These are phyloP conservation scores for Thecophora atra DNA, from an alignment of 2,888 invertebrate genomes.

Conservation along the genomic window DNA sequence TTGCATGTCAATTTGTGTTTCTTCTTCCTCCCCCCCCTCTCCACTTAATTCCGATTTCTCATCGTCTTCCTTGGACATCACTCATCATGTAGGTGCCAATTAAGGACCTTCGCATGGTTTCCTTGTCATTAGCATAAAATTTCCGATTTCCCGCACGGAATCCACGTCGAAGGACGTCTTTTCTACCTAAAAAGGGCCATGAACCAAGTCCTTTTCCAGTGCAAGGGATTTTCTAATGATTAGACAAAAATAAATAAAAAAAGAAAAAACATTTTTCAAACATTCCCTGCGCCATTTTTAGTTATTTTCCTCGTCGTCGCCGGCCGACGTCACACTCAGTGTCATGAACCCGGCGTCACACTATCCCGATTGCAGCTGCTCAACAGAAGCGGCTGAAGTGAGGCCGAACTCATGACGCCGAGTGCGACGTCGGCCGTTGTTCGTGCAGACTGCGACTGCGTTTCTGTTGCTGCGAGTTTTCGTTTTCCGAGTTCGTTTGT, in stretches of 20 bases:
- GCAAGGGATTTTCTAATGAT: conserved; percentile 7
- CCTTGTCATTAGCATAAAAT: conserved; percentile 37
- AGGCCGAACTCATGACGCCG: too few species aligned
- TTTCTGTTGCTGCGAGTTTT: neutral
- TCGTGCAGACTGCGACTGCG: conserved; percentile 1
- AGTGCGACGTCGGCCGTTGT: too few species aligned
- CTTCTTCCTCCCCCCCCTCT: neutral
- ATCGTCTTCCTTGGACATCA: neutral
- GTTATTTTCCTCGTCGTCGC: neutral
- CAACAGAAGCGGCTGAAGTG: too few species aligned
- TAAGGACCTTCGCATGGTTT: conserved; percentile 25
- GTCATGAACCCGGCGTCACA: too few species aligned
- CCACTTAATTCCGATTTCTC: too few species aligned
- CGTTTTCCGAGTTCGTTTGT: conserved; percentile 3
- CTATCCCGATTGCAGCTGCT: too few species aligned
- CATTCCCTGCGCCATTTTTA: neutral
- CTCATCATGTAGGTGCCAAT: conserved; percentile 28
- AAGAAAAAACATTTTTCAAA: neutral
- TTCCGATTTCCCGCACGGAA: neutral
- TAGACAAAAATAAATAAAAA: conserved; percentile 11
- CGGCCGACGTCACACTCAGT: too few species aligned
- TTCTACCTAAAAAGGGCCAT: neutral
- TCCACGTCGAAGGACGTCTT: neutral
- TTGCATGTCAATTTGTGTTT: conserved; percentile 2
- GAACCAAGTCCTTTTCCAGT: neutral